Percentiles rank a stretch among this genome's conserved stretches.
Evolutionary conservation across 2,113 vertebrate species (phyloP).

Genomic region (Xenotilapia flavipinnis): DNA sequence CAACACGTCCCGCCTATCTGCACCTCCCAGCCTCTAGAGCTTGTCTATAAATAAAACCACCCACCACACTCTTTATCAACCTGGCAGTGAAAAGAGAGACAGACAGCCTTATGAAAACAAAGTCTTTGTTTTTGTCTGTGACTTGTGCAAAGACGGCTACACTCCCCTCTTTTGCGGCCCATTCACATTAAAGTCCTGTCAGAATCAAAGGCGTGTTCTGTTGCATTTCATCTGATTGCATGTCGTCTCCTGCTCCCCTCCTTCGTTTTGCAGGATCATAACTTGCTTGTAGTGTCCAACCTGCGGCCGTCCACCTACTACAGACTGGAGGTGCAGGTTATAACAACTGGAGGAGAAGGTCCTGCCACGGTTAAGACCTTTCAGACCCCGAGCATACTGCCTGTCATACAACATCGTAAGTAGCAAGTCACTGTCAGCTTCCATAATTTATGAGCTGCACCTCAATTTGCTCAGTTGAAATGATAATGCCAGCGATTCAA

Average conservation of each 20-base stretch:
- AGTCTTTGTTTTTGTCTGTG: constrained; percentile 59
- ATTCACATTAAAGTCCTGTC: constrained; percentile 16
- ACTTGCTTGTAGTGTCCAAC: constrained; percentile 80
- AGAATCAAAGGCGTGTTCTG: not conserved
- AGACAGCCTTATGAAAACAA: constrained; percentile 48
- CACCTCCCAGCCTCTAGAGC: constrained; percentile 60
- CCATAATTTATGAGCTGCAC: not conserved
- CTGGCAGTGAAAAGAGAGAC: constrained; percentile 40
- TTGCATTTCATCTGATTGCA: constrained; percentile 33
- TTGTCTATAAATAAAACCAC: constrained; percentile 68
- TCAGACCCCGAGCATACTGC: constrained; percentile 76
- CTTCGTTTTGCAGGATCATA: constrained; percentile 74
- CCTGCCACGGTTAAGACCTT: constrained; percentile 86
- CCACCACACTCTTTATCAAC: constrained; percentile 47
- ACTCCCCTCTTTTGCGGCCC: constrained; percentile 1
- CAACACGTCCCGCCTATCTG: constrained; percentile 64
- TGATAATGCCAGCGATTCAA: not conserved
- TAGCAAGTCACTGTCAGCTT: constrained; percentile 11
- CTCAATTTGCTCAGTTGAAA: not conserved
- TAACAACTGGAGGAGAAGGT: constrained; percentile 84
- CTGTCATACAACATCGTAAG: constrained; percentile 76
- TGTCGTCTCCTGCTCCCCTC: not conserved
- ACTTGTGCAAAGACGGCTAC: constrained; percentile 8
- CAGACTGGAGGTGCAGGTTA: constrained; percentile 86
- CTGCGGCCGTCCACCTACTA: constrained; percentile 85